Evolutionary conservation across 2,888 invertebrate genomes (phyloP), one percentile per base, ranked within the genome.

Genomic region (Bombylius discolor): DNA sequence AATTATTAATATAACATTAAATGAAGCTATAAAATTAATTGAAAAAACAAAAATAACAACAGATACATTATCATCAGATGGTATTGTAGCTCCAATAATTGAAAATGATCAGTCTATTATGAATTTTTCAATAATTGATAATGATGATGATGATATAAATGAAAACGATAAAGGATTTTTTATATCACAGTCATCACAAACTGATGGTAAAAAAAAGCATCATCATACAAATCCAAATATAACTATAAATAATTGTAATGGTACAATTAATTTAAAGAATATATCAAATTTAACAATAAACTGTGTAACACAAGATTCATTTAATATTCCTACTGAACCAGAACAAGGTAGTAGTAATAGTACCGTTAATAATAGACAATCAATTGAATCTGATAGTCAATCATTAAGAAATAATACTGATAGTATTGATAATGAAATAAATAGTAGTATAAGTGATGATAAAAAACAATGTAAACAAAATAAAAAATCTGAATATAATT

Each of bases 191-290:
- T 53, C 55, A 14, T 57, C 57, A 11, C 58, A 60, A 47, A 60
- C 58, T 23, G 60, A 60, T 47, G 31, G 46, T 14, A 50, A 46
- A 6, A 61, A 61, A n/a, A 48, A 58, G 47, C 54, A 4, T 11
- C 4, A 42, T 11, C 8, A 42, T 42, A 68, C 68, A 53, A 72
- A 71, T 59, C 71, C 71, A 61, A 72, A 73, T 62, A 71, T 73
- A 32, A 73, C 73, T 31, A 73, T 73, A 31, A 73, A 73, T 60
- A 73, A 72, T 54, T 73, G 73, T 62, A 73, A 71, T 57, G 73
- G 73, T 48, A 72, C 70, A 9, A 73, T 73, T 6, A 73, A 73
- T 60, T 60, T 74, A 53, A 69, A 71, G 45, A 74, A 74, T 58
- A 72, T 73, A 23, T 70, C 73, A 39, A 73, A 70, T 52, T 60